Base-by-base conservation (phyloP, 2,797 vertebrate species). In the Oryzias sinensis region DNA sequence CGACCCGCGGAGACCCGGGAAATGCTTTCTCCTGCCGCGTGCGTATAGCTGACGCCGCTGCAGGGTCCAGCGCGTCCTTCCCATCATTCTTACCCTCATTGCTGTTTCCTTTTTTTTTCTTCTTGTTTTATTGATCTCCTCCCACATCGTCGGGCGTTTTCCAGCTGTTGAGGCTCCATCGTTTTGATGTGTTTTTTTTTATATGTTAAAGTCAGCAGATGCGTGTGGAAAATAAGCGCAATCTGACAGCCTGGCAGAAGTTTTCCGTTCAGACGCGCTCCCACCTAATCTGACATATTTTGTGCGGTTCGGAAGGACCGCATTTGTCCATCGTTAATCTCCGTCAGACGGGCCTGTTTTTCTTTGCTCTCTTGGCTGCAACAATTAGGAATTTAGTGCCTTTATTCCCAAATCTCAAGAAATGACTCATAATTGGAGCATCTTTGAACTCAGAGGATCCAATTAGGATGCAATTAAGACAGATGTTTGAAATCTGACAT, bases 81-180 rank as follows among this genome's bases (percentile, higher is more conserved):
- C 29, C 29, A 33, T 33, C 33, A 37, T 37, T 37, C 5, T 27
- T 27, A 27, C 27, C 6, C 27, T 27, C 27, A 27, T 9, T 22
- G 20, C 33, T 2, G 33, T 37, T 37, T 37, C 9, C 9, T 37
- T 37, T 37, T 9, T 9, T 9, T 37, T 37, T 8, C 11, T 11
- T 37, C 9, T 22, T 22, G 20, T 22, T 22, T 22, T 22, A 22
- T 22, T 37, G 33, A 11, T 37, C 27, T 29, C 27, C 50, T 45
- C 16, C 45, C 43, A 49, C 17, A 58, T 59, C 49, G 58, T 77
- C 79, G 81, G 85, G 82, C 77, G 81, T 62, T 8, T n/a, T 65
- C 75, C 85, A 75, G 85, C 82, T 86, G 81, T 62, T 68, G 56
- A 80, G 67, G 68, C 65, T 65, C 68, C 80, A 70, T 49, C 11